Conservation (phyloP, 2,113 vertebrate species). For the Phalacrocorax aristotelis region DNA sequence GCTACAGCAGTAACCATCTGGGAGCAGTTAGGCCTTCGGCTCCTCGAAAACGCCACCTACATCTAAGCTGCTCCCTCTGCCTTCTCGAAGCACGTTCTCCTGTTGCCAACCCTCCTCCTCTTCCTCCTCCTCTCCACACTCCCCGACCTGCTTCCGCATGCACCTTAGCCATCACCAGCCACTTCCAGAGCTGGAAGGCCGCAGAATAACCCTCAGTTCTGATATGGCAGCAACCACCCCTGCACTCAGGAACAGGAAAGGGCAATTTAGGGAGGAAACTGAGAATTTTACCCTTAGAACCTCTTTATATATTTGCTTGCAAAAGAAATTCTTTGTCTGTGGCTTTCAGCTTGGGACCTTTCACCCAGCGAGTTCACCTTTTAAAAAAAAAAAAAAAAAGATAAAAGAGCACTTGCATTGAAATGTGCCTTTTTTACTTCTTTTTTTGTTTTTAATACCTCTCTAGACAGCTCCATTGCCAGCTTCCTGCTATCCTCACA, state of each 20-base stretch:
- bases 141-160: not conserved
- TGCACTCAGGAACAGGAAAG: not conserved
- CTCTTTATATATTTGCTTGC: not conserved
- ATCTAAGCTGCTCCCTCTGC: not conserved
- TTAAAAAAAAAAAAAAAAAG: not conserved
- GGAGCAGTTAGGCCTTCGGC: not conserved
- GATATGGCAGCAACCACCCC: not conserved
- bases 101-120: not conserved
- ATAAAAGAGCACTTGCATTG: not conserved
- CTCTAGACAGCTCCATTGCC: not conserved
- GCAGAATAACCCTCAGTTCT: not conserved
- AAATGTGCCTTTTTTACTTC: not conserved
- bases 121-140: not conserved
- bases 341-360: not conserved
- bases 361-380: not conserved
- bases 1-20: not conserved
- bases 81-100: not conserved
- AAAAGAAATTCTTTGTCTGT: not conserved
- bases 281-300: not conserved
- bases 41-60: not conserved
- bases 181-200: not conserved
- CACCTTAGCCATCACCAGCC: not conserved
- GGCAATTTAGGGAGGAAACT: not conserved
- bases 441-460: not conserved
- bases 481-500: not conserved